A percentile compares a stretch with the other conserved stretches of the same genome.
Evolutionary conservation across 1,140 invertebrate species (phyloP).

Genomic region (Platyscapa corneri): DNA sequence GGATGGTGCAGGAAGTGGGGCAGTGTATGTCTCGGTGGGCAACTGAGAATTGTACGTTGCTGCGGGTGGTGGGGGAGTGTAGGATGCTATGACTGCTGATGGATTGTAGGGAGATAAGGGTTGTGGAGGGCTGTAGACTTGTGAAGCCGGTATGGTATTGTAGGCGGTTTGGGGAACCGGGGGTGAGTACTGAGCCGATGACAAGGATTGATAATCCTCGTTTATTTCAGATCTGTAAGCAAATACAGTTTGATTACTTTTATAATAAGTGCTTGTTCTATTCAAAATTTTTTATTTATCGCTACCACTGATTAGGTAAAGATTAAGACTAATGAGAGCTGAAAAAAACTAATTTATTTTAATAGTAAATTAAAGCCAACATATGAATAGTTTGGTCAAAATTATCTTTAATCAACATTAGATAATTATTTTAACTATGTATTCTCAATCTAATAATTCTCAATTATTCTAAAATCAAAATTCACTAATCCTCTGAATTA

Average conservation of each 20-base stretch:
- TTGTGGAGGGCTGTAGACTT: not conserved
- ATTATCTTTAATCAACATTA: not conserved
- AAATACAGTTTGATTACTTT: not conserved
- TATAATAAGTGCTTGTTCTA: not conserved
- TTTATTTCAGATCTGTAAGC: slow-evolving; percentile 4
- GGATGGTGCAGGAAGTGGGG: not conserved
- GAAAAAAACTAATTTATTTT: too few species aligned
- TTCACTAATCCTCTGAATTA: not conserved
- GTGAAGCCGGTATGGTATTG: not conserved
- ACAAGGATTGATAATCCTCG: not conserved
- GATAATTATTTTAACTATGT: not conserved
- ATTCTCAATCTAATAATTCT: too few species aligned
- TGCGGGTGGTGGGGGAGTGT: not conserved
- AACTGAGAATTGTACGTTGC: not conserved
- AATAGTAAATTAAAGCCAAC: too few species aligned
- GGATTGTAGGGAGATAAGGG: not conserved
- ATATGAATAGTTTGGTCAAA: not conserved
- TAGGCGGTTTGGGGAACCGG: not conserved
- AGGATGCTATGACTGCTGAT: not conserved
- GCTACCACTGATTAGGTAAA: not conserved
- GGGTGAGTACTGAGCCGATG: not conserved
- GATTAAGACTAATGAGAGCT: not conserved
- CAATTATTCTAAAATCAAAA: not conserved
- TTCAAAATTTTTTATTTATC: not conserved
- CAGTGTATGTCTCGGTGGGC: not conserved